Evolutionary conservation across 2,888 invertebrate genomes (phyloP).

Genomic region (Drosophila mimetica): DNA sequence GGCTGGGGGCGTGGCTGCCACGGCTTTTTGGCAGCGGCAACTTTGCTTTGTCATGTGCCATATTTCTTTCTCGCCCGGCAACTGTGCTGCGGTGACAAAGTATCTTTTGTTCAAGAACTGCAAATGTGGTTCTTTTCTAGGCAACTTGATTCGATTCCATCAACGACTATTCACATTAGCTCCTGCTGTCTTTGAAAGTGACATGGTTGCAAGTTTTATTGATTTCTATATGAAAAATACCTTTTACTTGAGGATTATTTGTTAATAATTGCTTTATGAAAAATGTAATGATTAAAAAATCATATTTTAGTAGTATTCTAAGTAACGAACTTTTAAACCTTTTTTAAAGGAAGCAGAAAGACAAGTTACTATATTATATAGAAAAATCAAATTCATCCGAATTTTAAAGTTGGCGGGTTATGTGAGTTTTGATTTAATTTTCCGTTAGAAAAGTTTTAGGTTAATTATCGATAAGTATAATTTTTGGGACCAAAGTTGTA

Average conservation of each 20-base stretch:
- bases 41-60: constrained; percentile 74
- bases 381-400: no score
- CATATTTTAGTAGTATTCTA: no score
- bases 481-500: background rate
- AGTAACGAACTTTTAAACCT: no score
- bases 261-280: no score
- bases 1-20: constrained; percentile 39
- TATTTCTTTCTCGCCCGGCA: constrained; percentile 56
- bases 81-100: constrained; percentile 40
- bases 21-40: constrained; percentile 67
- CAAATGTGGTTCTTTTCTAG: constrained; percentile 16
- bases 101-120: constrained; percentile 39
- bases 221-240: background rate
- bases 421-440: no score
- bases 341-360: no score
- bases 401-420: no score
- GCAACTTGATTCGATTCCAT: constrained; percentile 5
- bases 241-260: no score
- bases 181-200: background rate
- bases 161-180: constrained; percentile 8
- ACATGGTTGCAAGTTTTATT: background rate
- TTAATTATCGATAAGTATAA: background rate
- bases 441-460: no score
- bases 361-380: no score
- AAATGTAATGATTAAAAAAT: no score